phyloP scores from a whole-genome alignment of 2,797 vertebrate species.

The Champsocephalus esox region DNA sequence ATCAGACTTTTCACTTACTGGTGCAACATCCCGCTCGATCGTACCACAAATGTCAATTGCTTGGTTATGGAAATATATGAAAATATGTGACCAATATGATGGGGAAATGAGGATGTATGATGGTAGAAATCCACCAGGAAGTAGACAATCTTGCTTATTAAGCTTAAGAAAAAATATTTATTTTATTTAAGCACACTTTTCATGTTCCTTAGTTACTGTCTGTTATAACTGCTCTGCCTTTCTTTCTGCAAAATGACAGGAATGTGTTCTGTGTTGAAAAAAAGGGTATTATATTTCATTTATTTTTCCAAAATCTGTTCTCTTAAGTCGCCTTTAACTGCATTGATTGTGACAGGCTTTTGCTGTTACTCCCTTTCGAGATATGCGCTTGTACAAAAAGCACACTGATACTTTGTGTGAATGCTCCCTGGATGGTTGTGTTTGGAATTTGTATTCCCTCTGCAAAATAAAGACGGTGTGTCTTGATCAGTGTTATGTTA shows the following conservation, averaged over 20 bases:
- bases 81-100: not conserved
- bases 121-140: not conserved
- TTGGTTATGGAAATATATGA: not conserved
- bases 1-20: not conserved
- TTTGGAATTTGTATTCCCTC: conserved; percentile 77
- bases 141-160: conserved; percentile 3
- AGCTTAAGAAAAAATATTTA: conserved; percentile 17
- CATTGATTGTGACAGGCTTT: conserved; percentile 74
- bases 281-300: conserved; percentile 21
- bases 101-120: not conserved
- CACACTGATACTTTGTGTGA: conserved; percentile 75
- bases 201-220: conserved; percentile 5
- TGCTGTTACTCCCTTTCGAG: conserved; percentile 60
- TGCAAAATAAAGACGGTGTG: conserved; percentile 80
- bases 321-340: conserved; percentile 72
- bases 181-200: conserved; percentile 25
- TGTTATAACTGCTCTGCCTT: conserved; percentile 47
- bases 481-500: conserved; percentile 56
- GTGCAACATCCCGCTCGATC: not conserved
- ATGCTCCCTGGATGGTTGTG: conserved; percentile 75
- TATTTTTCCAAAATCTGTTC: conserved; percentile 54
- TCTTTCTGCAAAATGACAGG: conserved; percentile 57
- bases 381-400: conserved; percentile 75
- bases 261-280: conserved; percentile 54
- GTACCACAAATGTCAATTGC: too few relatives aligned